Conservation (phyloP, 2,797 vertebrate genomes). For the Petrocephalus sullivani region DNA sequence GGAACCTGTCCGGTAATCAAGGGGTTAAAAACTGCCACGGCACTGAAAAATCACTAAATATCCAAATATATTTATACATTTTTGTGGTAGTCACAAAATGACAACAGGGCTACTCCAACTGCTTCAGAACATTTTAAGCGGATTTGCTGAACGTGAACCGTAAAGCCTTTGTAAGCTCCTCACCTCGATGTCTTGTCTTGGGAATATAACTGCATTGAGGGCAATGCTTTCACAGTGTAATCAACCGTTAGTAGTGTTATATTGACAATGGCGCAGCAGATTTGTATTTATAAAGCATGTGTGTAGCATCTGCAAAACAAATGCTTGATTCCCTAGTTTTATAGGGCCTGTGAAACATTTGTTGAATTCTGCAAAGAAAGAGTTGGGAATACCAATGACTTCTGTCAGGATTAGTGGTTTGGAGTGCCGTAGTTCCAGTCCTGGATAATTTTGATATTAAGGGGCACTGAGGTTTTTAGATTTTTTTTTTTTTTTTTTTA, state of each 20-base stretch:
- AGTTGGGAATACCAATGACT: neutral
- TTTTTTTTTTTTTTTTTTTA: neutral
- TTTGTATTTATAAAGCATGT: neutral
- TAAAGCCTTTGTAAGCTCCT: neutral
- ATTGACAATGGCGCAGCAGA: neutral
- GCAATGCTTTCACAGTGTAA: neutral
- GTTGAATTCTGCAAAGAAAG: conserved; percentile 21
- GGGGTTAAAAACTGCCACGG: neutral
- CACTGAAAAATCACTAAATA: neutral
- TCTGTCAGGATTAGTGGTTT: neutral
- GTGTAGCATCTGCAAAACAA: neutral
- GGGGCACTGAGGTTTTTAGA: neutral
- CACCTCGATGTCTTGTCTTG: neutral
- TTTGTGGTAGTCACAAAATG: neutral
- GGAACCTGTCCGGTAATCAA: neutral
- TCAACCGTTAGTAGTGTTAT: neutral
- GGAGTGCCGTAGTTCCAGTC: neutral
- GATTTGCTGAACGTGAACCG: neutral
- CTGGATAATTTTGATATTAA: neutral
- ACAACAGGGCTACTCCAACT: neutral
- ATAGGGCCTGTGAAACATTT: conserved; percentile 46
- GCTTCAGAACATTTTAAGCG: neutral
- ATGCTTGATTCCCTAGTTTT: conserved; percentile 56
- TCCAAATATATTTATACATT: neutral
- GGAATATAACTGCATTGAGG: neutral